Percentiles rank a stretch among this genome's conserved stretches.
Conservation (phyloP, 2,797 vertebrate genomes). For the Huso huso region DNA sequence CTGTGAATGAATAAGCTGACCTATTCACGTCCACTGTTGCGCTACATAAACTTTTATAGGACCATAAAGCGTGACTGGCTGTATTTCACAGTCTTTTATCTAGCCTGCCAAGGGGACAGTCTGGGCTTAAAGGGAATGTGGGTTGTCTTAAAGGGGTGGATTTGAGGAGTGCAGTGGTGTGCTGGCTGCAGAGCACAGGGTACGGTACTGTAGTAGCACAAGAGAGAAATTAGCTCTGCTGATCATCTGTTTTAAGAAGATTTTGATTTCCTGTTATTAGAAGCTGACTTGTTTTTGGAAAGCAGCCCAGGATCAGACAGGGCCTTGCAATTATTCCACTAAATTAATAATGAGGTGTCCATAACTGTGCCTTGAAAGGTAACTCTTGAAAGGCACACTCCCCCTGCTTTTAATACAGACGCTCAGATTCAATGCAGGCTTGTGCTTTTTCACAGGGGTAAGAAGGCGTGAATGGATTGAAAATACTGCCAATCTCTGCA, state of each 20-base stretch:
- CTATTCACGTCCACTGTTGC: constrained; percentile 5
- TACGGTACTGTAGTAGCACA: neutral
- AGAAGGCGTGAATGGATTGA: neutral
- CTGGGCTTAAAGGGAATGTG: neutral
- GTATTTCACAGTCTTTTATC: neutral
- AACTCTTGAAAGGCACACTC: neutral
- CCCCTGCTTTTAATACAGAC: neutral
- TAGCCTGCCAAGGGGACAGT: neutral
- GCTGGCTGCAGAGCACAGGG: neutral
- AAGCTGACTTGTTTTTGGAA: neutral
- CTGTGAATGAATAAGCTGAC: constrained; percentile 7
- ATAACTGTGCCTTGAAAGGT: neutral
- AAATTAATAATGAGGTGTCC: neutral
- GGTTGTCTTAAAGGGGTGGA: neutral
- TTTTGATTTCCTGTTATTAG: neutral
- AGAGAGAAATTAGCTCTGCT: neutral
- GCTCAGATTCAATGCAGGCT: neutral
- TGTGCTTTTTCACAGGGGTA: neutral
- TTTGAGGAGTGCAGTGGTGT: too few species aligned
- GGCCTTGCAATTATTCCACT: neutral
- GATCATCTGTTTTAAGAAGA: neutral
- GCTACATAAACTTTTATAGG: constrained; percentile 8
- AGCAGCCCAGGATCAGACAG: neutral
- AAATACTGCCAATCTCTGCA: too few species aligned
- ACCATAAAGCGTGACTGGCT: neutral